Percentiles rank a stretch among this genome's conserved stretches.
These are phyloP conservation scores for Candidula unifasciata DNA, from an alignment of 2,888 invertebrate genomes.

Conservation along the genomic window DNA sequence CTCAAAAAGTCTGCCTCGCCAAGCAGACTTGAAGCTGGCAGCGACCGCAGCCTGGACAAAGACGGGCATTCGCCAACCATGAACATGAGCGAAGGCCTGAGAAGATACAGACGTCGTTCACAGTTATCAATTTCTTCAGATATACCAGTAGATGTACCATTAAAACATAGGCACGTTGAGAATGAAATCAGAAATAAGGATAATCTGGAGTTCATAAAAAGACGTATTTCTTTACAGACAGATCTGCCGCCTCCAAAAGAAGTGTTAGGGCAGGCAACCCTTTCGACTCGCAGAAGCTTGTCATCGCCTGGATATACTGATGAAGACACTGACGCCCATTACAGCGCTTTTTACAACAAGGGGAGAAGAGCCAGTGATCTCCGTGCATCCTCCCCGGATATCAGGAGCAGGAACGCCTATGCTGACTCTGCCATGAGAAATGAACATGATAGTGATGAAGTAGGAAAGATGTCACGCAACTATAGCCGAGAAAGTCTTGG, in stretches of 20 bases:
- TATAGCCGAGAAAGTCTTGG: constrained; percentile 23
- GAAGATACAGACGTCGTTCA: constrained; percentile 40
- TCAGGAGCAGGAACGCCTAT: not conserved
- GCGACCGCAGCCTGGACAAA: constrained; percentile 21
- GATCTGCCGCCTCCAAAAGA: not conserved
- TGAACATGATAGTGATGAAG: not conserved
- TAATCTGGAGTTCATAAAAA: constrained; percentile 42
- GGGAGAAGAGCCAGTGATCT: too few species aligned
- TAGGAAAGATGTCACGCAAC: not conserved
- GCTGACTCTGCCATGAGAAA: not conserved
- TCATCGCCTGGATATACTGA: not conserved
- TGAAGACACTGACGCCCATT: not conserved
- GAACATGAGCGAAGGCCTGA: constrained; percentile 37
- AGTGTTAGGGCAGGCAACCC: too few species aligned
- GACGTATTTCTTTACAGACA: constrained; percentile 35
- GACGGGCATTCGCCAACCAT: not conserved
- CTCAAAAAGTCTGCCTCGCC: constrained; percentile 16
- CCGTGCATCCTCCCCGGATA: not conserved
- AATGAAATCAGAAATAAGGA: constrained; percentile 34
- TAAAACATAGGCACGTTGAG: constrained; percentile 32
- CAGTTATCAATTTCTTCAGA: constrained; percentile 40
- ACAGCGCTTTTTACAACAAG: not conserved
- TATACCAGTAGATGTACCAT: constrained; percentile 26
- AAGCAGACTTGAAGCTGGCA: not conserved
- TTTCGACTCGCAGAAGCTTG: not conserved